These are phyloP conservation scores for Urocyon cinereoargenteus DNA, from an alignment of 2,797 vertebrate species.

Conservation along the genomic window DNA sequence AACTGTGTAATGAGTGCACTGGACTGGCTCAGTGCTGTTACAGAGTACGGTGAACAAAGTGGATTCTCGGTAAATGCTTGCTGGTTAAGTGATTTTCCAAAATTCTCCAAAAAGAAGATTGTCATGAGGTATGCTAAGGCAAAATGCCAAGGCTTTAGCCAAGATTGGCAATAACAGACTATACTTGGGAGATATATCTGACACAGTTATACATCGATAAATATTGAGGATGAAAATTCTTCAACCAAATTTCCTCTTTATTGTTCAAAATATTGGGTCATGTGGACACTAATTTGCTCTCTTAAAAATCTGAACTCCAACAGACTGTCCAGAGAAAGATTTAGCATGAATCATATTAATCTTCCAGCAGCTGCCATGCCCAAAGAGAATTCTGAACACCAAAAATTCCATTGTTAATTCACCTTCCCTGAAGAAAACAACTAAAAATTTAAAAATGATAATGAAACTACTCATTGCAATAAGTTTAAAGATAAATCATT, in stretches of 20 bases:
- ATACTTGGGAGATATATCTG: background rate
- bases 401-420: background rate
- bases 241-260: background rate
- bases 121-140: background rate
- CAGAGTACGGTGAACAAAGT: background rate
- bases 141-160: background rate
- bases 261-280: background rate
- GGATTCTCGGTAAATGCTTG: background rate
- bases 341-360: background rate
- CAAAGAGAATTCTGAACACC: slow-evolving; percentile 26
- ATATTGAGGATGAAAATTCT: background rate
- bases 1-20: background rate
- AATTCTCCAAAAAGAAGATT: background rate
- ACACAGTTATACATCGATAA: background rate
- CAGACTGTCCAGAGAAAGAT: background rate
- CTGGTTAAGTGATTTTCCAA: background rate
- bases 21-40: background rate
- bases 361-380: background rate
- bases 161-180: background rate
- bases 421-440: slow-evolving; percentile 2
- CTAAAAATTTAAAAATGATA: slow-evolving; percentile 49
- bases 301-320: background rate
- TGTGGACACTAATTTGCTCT: background rate
- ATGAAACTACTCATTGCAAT: slow-evolving; percentile 57
- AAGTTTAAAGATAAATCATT: slow-evolving; percentile 82